Conservation (phyloP, 2,888 invertebrate species). For the Dione vanillae region DNA sequence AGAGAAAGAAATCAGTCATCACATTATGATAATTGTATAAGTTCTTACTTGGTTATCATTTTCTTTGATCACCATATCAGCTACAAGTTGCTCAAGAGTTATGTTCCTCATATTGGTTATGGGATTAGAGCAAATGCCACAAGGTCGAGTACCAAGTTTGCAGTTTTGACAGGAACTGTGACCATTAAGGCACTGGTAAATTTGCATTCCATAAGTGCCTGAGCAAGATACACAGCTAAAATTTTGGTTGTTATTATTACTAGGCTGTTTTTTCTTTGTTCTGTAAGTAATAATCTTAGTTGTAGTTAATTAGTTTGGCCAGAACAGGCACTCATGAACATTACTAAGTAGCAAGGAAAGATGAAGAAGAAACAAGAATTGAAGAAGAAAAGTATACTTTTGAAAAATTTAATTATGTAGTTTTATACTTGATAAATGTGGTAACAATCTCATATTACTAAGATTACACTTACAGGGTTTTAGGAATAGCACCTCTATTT, state of each 20-base stretch:
- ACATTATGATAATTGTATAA: neutral
- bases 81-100: conserved; percentile 53
- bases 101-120: conserved; percentile 62
- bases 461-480: conserved; percentile 7
- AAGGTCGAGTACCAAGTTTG: conserved; percentile 44
- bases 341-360: neutral
- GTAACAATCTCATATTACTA: no score
- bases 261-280: neutral
- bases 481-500: conserved; percentile 24
- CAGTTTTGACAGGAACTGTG: conserved; percentile 63
- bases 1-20: no score
- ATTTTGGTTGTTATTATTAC: conserved; percentile 13
- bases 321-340: neutral
- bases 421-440: no score
- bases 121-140: conserved; percentile 54
- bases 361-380: no score
- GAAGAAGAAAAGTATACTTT: no score
- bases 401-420: no score
- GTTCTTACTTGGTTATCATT: neutral
- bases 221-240: conserved; percentile 61
- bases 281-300: conserved; percentile 14
- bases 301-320: neutral
- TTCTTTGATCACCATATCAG: conserved; percentile 19
- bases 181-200: conserved; percentile 62
- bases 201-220: conserved; percentile 51